phyloP scores from a whole-genome alignment of 2,888 invertebrate species.

The Hyles lineata region DNA sequence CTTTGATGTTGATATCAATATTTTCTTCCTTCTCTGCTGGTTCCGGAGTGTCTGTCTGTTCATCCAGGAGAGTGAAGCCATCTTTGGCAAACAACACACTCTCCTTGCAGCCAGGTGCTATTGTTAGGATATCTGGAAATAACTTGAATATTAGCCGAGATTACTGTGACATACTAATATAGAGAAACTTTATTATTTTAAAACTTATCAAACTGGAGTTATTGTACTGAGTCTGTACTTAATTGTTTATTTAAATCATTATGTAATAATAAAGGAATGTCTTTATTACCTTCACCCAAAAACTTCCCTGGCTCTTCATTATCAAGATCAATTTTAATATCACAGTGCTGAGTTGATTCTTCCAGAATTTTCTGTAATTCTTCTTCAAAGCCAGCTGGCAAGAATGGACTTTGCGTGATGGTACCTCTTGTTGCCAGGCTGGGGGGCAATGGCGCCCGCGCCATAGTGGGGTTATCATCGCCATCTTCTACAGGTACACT shows the following conservation, averaged over 20 bases:
- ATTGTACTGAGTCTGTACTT: too few species aligned
- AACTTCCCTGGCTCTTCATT: conserved; percentile 75
- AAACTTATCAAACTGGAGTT: too few species aligned
- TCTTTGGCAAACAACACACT: conserved; percentile 85
- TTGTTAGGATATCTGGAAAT: conserved; percentile 81
- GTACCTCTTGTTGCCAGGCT: conserved; percentile 90
- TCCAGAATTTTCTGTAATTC: conserved; percentile 77
- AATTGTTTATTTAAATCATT: too few species aligned
- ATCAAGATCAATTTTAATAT: conserved; percentile 72
- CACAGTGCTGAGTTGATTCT: conserved; percentile 61
- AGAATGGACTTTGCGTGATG: conserved; percentile 92
- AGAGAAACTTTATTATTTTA: too few species aligned
- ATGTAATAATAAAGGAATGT: too few species aligned
- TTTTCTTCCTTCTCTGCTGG: conserved; percentile 53
- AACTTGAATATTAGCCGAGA: neutral
- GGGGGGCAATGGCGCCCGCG: conserved; percentile 90
- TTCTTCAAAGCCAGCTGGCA: conserved; percentile 92
- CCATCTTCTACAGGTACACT: conserved; percentile 76
- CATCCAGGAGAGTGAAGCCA: conserved; percentile 75
- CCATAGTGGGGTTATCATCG: conserved; percentile 87
- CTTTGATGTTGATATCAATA: conserved; percentile 65
- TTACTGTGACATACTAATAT: neutral
- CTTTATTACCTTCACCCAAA: conserved; percentile 78
- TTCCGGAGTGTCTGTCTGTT: conserved; percentile 49
- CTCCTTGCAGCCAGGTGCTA: conserved; percentile 88